Conservation (phyloP, 2,888 invertebrate genomes). For the Polietes domitor region DNA sequence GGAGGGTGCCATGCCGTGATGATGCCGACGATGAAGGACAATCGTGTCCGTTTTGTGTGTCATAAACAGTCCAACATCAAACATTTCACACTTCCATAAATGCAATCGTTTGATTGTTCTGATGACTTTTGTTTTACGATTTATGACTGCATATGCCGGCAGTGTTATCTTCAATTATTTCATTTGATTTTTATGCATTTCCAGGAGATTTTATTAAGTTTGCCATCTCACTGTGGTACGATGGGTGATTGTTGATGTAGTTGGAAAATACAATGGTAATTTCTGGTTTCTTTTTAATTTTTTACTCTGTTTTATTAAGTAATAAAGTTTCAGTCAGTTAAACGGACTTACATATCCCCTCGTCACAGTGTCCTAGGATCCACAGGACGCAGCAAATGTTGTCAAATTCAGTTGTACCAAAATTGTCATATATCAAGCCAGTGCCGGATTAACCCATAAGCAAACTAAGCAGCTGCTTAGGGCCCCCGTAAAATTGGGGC, state of each 20-base stretch:
- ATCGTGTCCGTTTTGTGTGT: neutral
- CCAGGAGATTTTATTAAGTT: neutral
- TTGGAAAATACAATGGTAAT: neutral
- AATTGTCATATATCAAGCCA: too few relatives aligned
- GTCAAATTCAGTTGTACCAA: too few relatives aligned
- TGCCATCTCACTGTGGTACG: neutral
- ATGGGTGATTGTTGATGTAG: neutral
- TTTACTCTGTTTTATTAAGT: too few relatives aligned
- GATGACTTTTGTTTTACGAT: constrained; percentile 51
- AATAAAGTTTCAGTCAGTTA: too few relatives aligned
- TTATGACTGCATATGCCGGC: constrained; percentile 45
- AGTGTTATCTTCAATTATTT: neutral
- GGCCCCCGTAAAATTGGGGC: too few relatives aligned
- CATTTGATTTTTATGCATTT: neutral
- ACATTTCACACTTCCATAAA: constrained; percentile 58
- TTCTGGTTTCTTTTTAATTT: too few relatives aligned
- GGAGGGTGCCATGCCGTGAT: too few relatives aligned
- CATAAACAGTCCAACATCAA: constrained; percentile 34
- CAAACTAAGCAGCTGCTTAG: too few relatives aligned
- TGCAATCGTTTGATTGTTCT: constrained; percentile 40
- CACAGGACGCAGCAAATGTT: too few relatives aligned
- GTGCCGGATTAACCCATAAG: too few relatives aligned
- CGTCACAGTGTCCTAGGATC: too few relatives aligned
- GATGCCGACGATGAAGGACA: neutral
- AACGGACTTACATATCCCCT: too few relatives aligned